These are phyloP conservation scores for Cygnus atratus DNA, from an alignment of 2,113 vertebrate genomes.

Conservation along the genomic window DNA sequence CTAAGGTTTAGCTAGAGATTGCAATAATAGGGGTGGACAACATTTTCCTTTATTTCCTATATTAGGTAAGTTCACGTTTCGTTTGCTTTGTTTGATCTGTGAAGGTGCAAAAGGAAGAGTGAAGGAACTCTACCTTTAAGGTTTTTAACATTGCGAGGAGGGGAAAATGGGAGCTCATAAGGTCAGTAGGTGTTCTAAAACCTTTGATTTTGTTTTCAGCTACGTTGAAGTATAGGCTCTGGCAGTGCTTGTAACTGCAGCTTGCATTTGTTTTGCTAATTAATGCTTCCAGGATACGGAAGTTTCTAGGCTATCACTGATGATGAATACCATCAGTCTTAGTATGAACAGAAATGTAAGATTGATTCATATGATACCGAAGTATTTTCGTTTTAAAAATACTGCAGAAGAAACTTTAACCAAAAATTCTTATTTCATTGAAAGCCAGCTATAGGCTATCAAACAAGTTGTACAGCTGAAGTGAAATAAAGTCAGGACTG, in stretches of 20 bases:
- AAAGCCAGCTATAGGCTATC: neutral
- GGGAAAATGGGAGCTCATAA: neutral
- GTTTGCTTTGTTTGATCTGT: neutral
- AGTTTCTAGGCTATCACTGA: neutral
- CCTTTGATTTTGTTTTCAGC: neutral
- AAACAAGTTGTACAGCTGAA: neutral
- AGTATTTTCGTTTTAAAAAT: neutral
- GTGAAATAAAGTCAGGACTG: neutral
- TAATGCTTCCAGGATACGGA: neutral
- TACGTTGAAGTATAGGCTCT: accelerated
- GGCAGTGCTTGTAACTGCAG: neutral
- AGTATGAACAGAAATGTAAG: neutral
- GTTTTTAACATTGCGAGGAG: neutral
- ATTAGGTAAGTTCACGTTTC: neutral
- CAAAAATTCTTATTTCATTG: neutral
- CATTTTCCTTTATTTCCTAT: neutral
- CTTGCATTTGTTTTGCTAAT: neutral
- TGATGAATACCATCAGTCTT: neutral
- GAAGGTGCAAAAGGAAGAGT: neutral
- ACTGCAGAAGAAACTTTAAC: neutral
- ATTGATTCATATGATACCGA: neutral
- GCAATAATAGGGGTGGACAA: neutral
- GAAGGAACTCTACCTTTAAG: neutral
- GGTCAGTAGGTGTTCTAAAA: neutral
- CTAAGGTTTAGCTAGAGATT: neutral